These are phyloP conservation scores for Aquatica leii DNA, from an alignment of 2,888 invertebrate species.

Conservation along the genomic window DNA sequence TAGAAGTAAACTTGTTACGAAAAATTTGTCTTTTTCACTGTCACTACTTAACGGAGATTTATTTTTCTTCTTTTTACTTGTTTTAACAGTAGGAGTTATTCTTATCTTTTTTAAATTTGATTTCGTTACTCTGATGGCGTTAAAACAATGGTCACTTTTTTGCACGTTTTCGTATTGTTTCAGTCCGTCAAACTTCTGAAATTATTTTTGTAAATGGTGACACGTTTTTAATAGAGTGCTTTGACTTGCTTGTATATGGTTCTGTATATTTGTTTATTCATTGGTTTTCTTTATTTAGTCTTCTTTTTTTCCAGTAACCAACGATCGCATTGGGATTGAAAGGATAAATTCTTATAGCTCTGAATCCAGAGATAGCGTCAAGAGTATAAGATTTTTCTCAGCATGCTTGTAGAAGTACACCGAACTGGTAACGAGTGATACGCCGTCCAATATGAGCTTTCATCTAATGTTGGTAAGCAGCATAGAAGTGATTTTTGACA, in stretches of 20 bases:
- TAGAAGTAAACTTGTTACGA: background rate
- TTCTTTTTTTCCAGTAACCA: background rate
- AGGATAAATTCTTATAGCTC: background rate
- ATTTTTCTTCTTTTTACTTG: constrained; percentile 2
- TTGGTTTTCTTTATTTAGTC: background rate
- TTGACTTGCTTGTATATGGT: background rate
- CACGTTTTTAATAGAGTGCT: background rate
- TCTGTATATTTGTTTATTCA: background rate
- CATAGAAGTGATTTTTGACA: background rate
- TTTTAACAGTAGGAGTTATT: background rate
- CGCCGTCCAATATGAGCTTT: background rate
- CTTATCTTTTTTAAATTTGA: constrained; percentile 2
- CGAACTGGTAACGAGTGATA: constrained; percentile 1
- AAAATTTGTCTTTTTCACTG: constrained; percentile 2
- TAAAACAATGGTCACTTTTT: constrained; percentile 2
- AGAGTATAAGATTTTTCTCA: background rate
- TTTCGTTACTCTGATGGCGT: background rate
- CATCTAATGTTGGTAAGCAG: background rate
- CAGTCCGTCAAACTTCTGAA: constrained; percentile 2
- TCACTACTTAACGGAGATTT: too few species aligned
- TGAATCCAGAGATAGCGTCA: background rate
- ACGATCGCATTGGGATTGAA: background rate
- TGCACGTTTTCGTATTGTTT: background rate
- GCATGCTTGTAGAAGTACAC: background rate
- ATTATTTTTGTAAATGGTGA: background rate